These are phyloP conservation scores for Trematomus bernacchii DNA, from an alignment of 2,797 vertebrate genomes.

Conservation along the genomic window DNA sequence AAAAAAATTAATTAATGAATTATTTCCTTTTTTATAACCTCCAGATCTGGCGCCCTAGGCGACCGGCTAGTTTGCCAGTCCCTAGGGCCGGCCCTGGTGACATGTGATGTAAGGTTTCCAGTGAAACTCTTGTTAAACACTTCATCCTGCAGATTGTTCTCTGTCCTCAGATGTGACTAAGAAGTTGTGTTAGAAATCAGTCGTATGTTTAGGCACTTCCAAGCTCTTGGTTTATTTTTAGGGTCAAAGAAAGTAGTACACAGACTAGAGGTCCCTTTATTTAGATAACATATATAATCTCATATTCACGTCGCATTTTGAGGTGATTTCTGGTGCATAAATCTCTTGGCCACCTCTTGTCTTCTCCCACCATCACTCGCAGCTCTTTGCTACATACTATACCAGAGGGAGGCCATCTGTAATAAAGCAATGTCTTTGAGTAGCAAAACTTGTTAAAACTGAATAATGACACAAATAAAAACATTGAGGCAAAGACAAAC, in stretches of 20 bases:
- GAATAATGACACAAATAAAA: conserved; percentile 30
- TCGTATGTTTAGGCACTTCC: conserved; percentile 89
- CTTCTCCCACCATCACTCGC: conserved; percentile 17
- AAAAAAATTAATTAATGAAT: no score
- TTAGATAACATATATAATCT: conserved; percentile 84
- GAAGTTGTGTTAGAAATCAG: not conserved
- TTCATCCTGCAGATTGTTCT: no score
- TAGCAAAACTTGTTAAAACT: conserved; percentile 75
- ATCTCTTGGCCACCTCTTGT: not conserved
- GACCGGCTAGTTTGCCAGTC: no score
- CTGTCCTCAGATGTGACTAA: not conserved
- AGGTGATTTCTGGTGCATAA: conserved; percentile 28
- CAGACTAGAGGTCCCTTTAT: conserved; percentile 89
- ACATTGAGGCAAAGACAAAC: conserved; percentile 36
- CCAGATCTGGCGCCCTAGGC: no score
- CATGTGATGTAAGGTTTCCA: no score
- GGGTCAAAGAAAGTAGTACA: conserved; percentile 91
- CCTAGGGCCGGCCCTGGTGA: no score
- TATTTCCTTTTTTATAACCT: no score
- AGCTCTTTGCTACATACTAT: conserved; percentile 81
- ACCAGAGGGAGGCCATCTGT: conserved; percentile 70
- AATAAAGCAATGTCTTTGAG: conserved; percentile 73
- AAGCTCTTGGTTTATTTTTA: conserved; percentile 92
- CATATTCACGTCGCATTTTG: conserved; percentile 28
- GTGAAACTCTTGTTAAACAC: no score